These are phyloP conservation scores for Botrylloides violaceus DNA, from an alignment of 23 tunicate species.

Conservation along the genomic window DNA sequence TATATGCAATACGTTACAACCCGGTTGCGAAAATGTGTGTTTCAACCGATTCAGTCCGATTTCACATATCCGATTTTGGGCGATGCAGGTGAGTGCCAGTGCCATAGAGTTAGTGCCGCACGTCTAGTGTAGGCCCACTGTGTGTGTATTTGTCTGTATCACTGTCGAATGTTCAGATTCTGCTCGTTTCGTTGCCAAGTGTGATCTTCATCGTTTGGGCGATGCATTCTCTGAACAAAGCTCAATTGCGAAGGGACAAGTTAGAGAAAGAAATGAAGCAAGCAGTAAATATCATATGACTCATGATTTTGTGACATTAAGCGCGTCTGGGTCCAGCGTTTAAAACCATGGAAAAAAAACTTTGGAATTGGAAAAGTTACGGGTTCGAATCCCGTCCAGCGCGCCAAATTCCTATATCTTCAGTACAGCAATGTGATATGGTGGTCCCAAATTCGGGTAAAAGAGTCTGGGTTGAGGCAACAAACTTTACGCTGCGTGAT, in stretches of 20 bases:
- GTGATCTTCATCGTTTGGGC: conserved; percentile 75
- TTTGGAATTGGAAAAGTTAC: too few species aligned
- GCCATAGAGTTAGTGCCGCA: too few species aligned
- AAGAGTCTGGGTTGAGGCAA: too few species aligned
- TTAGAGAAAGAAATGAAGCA: conserved; percentile 26
- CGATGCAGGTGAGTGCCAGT: conserved; percentile 60
- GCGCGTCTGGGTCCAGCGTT: too few species aligned
- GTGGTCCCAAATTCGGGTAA: too few species aligned
- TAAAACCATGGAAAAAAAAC: too few species aligned
- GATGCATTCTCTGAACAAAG: conserved; percentile 51
- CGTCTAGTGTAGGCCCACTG: neutral
- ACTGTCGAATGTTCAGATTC: conserved; percentile 25
- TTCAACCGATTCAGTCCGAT: conserved; percentile 72
- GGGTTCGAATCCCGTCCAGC: too few species aligned
- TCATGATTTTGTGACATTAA: neutral
- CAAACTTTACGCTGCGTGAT: too few species aligned
- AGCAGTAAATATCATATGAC: conserved; percentile 3
- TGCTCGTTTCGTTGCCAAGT: conserved; percentile 51
- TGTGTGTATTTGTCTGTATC: neutral
- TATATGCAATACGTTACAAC: conserved; percentile 56
- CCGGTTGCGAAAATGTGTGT: conserved; percentile 79
- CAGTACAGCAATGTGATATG: too few species aligned
- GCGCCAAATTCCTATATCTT: too few species aligned
- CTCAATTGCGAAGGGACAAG: conserved; percentile 33
- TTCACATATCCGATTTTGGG: conserved; percentile 79